phyloP scores from a whole-genome alignment of 2,113 vertebrate genomes.

The Microcebus jonahi region DNA sequence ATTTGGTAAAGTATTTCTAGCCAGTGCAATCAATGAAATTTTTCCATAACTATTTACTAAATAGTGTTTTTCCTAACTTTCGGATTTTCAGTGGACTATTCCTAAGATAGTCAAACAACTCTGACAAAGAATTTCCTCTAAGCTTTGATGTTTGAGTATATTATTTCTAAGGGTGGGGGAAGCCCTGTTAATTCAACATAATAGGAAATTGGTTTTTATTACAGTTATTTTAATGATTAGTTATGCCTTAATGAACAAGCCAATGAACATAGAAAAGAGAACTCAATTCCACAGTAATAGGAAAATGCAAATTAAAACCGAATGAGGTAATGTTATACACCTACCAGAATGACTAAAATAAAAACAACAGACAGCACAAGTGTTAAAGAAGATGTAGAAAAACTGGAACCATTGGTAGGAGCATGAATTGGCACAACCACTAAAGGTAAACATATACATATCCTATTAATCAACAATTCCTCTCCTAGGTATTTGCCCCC shows the following conservation, averaged over 20 bases:
- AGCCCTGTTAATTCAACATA: not conserved
- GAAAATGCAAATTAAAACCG: constrained; percentile 27
- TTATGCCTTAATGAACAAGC: constrained; percentile 13
- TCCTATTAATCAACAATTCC: not conserved
- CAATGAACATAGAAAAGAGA: constrained; percentile 20
- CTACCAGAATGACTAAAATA: constrained; percentile 15
- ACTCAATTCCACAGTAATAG: not conserved
- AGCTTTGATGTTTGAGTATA: not conserved
- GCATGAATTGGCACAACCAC: not conserved
- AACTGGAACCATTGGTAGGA: not conserved
- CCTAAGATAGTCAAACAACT: not conserved
- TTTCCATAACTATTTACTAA: not conserved
- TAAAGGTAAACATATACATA: not conserved
- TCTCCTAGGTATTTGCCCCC: too few species aligned
- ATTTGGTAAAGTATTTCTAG: not conserved
- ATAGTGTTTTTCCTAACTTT: not conserved
- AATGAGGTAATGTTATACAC: not conserved
- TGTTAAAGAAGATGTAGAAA: not conserved
- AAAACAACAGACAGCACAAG: not conserved
- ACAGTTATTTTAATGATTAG: constrained; percentile 39
- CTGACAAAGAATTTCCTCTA: not conserved
- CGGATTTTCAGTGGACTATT: not conserved
- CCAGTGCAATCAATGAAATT: constrained; percentile 16
- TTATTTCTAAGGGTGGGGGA: not conserved
- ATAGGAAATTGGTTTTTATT: constrained; percentile 27